Evolutionary conservation across 2,797 vertebrate genomes (phyloP).

Genomic region (Schizopygopsis malacanthus): DNA sequence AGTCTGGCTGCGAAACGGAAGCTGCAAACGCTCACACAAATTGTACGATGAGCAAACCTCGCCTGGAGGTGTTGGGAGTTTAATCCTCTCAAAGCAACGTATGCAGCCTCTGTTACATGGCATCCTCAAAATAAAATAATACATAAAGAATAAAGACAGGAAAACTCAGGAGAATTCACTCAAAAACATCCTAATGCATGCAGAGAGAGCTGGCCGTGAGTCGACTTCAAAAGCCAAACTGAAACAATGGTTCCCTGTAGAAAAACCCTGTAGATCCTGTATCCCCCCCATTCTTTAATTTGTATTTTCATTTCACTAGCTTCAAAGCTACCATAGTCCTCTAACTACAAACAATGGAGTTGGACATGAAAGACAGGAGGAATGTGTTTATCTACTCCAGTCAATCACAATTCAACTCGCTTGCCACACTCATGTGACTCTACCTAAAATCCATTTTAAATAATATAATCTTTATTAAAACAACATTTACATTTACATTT

Average conservation of each 20-base stretch:
- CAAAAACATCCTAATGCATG: constrained; percentile 18
- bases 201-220: background rate
- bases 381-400: background rate
- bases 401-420: background rate
- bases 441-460: background rate
- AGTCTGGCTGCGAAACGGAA: background rate
- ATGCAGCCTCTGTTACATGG: constrained; percentile 15
- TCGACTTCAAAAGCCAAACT: constrained; percentile 15
- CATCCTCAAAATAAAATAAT: constrained; percentile 13
- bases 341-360: background rate
- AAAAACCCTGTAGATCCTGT: background rate
- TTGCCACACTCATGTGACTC: background rate
- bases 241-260: constrained; percentile 1
- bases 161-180: background rate
- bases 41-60: constrained; percentile 24
- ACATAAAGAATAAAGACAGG: background rate
- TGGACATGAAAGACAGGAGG: background rate
- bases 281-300: background rate
- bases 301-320: constrained; percentile 1
- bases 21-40: constrained; percentile 11
- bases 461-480: background rate
- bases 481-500: too few relatives aligned
- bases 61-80: constrained; percentile 25
- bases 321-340: background rate
- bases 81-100: constrained; percentile 42